Percentiles rank a stretch among this genome's conserved stretches.
Evolutionary conservation across 2,113 vertebrate species (phyloP).

Genomic region (Triplophysa rosa): DNA sequence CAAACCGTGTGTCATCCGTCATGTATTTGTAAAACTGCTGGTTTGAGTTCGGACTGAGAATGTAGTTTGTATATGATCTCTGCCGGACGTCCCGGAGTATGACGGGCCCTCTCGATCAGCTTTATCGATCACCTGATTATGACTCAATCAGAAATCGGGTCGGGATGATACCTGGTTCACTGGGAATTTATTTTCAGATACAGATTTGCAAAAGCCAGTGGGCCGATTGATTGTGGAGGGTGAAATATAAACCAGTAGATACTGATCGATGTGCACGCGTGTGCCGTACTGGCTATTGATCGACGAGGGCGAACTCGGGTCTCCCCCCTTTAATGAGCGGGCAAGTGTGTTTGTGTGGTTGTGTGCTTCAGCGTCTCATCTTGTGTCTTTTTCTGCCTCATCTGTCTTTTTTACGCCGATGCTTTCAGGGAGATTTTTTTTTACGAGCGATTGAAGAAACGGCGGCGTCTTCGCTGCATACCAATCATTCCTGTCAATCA

Average conservation of each 20-base stretch:
- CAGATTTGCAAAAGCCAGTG: not conserved
- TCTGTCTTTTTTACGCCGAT: not conserved
- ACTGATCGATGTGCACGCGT: not conserved
- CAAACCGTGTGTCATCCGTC: no score
- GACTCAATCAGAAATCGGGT: not conserved
- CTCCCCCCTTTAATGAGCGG: not conserved
- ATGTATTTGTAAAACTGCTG: not conserved
- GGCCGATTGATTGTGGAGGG: slow-evolving; percentile 7
- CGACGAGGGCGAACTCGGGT: not conserved
- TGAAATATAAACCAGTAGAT: slow-evolving; percentile 6
- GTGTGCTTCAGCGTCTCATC: not conserved
- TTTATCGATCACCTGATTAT: slow-evolving; percentile 10
- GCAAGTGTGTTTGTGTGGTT: not conserved
- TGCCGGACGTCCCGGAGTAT: not conserved
- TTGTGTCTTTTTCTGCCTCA: not conserved
- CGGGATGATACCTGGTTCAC: not conserved
- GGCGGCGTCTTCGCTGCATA: not conserved
- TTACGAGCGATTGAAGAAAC: not conserved
- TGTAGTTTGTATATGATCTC: not conserved
- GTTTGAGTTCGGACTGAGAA: not conserved
- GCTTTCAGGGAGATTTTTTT: slow-evolving; percentile 10
- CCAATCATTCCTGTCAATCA: slow-evolving; percentile 17
- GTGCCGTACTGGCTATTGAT: not conserved
- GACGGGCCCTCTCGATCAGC: not conserved
- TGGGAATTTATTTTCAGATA: slow-evolving; percentile 14